Conservation (phyloP, 2,797 vertebrate species). For the Spheniscus humboldti region DNA sequence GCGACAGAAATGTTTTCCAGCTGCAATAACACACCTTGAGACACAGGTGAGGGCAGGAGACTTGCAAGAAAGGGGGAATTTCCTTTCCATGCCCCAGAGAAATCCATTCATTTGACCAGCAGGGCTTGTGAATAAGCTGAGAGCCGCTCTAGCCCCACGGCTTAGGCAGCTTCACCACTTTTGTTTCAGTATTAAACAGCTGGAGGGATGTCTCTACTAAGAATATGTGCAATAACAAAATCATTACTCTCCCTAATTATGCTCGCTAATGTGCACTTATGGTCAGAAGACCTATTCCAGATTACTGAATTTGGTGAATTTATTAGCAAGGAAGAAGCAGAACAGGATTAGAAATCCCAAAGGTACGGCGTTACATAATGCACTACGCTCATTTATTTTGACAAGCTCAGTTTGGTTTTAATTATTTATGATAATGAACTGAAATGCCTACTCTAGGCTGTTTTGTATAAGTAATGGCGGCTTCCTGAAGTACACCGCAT, state of each 20-base stretch:
- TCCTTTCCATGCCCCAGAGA: constrained; percentile 51
- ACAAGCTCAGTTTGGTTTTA: constrained; percentile 55
- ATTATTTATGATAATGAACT: constrained; percentile 61
- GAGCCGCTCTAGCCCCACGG: neutral
- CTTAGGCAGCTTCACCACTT: neutral
- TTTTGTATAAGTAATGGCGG: constrained; percentile 52
- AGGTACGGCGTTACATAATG: constrained; percentile 10
- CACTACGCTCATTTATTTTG: constrained; percentile 3
- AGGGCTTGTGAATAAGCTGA: neutral
- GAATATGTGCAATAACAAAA: constrained; percentile 51
- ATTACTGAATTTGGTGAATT: constrained; percentile 44
- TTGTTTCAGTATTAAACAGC: constrained; percentile 55
- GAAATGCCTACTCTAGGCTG: constrained; percentile 42
- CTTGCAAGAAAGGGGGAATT: constrained; percentile 17
- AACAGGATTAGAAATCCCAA: constrained; percentile 56
- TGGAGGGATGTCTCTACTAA: constrained; percentile 31
- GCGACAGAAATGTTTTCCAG: neutral
- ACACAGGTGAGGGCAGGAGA: neutral
- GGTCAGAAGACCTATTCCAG: constrained; percentile 41
- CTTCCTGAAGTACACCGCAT: constrained; percentile 50
- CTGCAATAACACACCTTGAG: constrained; percentile 7
- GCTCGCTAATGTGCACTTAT: constrained; percentile 14
- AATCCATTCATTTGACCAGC: constrained; percentile 49
- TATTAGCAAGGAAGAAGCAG: constrained; percentile 45
- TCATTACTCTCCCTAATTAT: constrained; percentile 56